Percentiles rank a stretch among this genome's conserved stretches.
phyloP scores from a whole-genome alignment of 2,797 vertebrate species.

The Fistularia commersonii region DNA sequence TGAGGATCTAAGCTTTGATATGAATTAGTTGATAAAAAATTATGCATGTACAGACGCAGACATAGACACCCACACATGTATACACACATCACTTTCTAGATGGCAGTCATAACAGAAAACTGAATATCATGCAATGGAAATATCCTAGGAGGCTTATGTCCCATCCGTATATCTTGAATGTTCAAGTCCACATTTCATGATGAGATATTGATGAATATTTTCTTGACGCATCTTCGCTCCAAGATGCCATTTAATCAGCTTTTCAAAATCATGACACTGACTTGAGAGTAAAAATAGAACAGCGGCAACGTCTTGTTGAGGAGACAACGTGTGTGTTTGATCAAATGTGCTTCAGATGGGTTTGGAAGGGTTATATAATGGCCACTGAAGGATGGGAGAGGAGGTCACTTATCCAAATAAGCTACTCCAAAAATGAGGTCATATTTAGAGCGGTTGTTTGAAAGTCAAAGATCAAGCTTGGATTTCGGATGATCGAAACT shows the following conservation, averaged over 20 bases:
- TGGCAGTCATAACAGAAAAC: conserved; percentile 15
- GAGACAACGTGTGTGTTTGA: conserved; percentile 19
- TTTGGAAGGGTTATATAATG: no score
- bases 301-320: conserved; percentile 28
- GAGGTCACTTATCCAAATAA: no score
- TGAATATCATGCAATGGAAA: conserved; percentile 25
- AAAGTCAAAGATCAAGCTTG: no score
- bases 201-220: conserved; percentile 16
- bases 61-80: conserved; percentile 26
- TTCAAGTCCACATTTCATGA: conserved; percentile 13
- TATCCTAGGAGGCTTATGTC: conserved; percentile 6
- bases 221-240: conserved; percentile 3
- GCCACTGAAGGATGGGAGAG: no score
- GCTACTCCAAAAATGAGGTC: no score
- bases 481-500: no score
- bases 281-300: conserved; percentile 37
- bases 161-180: conserved; percentile 10
- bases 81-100: conserved; percentile 11
- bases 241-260: conserved; percentile 25
- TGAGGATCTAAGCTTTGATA: conserved; percentile 65
- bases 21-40: conserved; percentile 29
- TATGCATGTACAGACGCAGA: conserved; percentile 23
- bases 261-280: conserved; percentile 23
- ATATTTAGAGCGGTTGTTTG: no score
- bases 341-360: conserved; percentile 1